A percentile compares a stretch with the other conserved stretches of the same genome.
Conservation (phyloP, 2,797 vertebrate species). For the Lepilemur septentrionalis region DNA sequence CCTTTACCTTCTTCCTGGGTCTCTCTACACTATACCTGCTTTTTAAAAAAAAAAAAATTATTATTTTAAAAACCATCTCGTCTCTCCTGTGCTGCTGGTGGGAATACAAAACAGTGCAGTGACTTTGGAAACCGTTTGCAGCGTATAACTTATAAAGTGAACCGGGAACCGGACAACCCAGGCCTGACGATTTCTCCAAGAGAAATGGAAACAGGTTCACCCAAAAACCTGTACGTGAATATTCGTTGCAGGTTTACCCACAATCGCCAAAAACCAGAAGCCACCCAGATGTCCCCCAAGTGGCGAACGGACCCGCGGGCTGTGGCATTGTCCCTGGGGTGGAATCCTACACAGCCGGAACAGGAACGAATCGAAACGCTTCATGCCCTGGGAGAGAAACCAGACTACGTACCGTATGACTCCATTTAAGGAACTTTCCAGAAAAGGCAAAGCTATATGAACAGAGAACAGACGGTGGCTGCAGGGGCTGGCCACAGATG, state of each 20-base stretch:
- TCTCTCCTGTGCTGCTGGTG: not conserved
- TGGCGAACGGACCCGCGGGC: not conserved
- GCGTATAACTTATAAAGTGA: not conserved
- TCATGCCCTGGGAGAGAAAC: not conserved
- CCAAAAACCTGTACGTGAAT: not conserved
- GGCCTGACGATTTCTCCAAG: not conserved
- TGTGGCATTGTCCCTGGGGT: rapidly evolving
- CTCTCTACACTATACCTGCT: not conserved
- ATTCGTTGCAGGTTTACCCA: rapidly evolving
- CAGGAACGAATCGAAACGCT: not conserved
- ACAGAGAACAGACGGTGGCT: not conserved
- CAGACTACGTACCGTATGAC: rapidly evolving
- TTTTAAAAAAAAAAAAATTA: not conserved
- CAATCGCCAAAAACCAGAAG: not conserved
- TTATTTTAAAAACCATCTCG: not conserved
- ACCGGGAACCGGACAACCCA: not conserved
- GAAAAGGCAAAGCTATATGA: not conserved
- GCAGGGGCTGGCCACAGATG: not conserved
- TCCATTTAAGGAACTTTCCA: not conserved
- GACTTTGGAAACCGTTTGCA: not conserved
- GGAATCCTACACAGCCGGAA: not conserved
- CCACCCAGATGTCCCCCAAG: not conserved
- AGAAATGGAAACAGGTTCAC: not conserved
- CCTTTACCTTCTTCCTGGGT: not conserved
- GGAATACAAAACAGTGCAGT: not conserved